phyloP scores from a whole-genome alignment of 2,888 invertebrate species.

The Microchrysa polita region DNA sequence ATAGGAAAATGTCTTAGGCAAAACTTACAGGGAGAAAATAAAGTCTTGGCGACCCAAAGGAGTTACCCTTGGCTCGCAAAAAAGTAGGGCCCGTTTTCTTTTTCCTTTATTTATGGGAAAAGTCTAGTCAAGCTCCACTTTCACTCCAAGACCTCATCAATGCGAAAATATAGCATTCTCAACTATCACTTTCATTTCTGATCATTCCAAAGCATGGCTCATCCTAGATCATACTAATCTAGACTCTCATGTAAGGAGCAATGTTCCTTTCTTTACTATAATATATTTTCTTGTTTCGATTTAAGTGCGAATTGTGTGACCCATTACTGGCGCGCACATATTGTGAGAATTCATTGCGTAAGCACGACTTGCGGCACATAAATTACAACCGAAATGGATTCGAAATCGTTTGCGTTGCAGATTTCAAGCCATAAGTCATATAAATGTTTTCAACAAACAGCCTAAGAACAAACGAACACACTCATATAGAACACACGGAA shows the following conservation, averaged over 20 bases:
- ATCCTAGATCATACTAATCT: not conserved
- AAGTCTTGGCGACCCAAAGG: no score
- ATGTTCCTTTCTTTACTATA: conserved; percentile 10
- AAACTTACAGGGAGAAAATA: no score
- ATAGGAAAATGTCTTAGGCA: no score
- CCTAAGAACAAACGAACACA: conserved; percentile 2
- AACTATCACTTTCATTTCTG: no score
- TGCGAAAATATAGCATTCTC: no score
- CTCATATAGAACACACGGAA: not conserved
- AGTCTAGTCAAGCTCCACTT: no score
- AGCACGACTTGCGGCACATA: conserved; percentile 49
- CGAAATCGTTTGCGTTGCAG: conserved; percentile 49
- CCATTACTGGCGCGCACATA: conserved; percentile 44
- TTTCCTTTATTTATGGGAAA: no score
- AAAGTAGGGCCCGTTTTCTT: no score
- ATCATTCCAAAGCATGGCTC: no score
- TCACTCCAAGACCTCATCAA: no score
- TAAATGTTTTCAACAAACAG: conserved; percentile 32
- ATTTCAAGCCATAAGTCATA: conserved; percentile 48
- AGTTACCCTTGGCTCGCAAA: no score
- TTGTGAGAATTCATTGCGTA: conserved; percentile 49
- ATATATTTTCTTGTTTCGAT: conserved; percentile 12
- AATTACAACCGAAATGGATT: conserved; percentile 47
- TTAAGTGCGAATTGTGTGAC: conserved; percentile 34
- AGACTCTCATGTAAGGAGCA: conserved; percentile 41